A percentile compares a stretch with the other conserved stretches of the same genome.
These are phyloP conservation scores for Coenonympha glycerion DNA, from an alignment of 2,888 invertebrate species.

Conservation along the genomic window DNA sequence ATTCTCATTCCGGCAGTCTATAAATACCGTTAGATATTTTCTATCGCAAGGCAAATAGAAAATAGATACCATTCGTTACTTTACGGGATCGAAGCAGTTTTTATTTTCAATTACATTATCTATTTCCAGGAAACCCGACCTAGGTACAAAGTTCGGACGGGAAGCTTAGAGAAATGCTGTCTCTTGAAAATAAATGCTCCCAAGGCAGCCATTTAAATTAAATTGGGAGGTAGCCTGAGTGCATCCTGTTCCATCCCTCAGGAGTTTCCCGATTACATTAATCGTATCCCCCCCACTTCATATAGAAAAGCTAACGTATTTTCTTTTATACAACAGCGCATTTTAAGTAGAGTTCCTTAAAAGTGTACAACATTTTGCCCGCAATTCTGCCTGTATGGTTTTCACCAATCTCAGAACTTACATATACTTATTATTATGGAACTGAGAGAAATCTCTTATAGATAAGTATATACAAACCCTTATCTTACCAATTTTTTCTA, in stretches of 20 bases:
- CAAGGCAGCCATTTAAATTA: slow-evolving; percentile 19
- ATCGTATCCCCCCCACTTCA: slow-evolving; percentile 5
- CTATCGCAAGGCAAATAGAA: too few species aligned
- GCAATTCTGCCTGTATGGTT: too few species aligned
- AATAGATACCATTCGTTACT: too few species aligned
- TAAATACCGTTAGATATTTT: too few species aligned
- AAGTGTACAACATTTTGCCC: too few species aligned
- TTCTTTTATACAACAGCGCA: not conserved
- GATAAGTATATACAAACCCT: too few species aligned
- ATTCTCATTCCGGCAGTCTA: too few species aligned
- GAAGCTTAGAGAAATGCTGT: slow-evolving; percentile 10
- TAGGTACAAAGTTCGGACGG: slow-evolving; percentile 1
- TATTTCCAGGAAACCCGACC: not conserved
- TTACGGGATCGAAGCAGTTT: not conserved
- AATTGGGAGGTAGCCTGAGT: slow-evolving; percentile 18
- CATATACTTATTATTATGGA: too few species aligned
- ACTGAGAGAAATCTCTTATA: too few species aligned
- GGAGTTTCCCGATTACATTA: slow-evolving; percentile 19
- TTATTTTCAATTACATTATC: not conserved
- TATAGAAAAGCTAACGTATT: not conserved
- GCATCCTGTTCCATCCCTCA: slow-evolving; percentile 15
- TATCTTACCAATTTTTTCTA: too few species aligned
- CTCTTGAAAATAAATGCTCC: slow-evolving; percentile 16
- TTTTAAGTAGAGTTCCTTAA: too few species aligned
- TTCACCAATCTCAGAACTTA: too few species aligned